Evolutionary conservation across 2,888 invertebrate genomes (phyloP).

Genomic region (Heliconius ismenius): DNA sequence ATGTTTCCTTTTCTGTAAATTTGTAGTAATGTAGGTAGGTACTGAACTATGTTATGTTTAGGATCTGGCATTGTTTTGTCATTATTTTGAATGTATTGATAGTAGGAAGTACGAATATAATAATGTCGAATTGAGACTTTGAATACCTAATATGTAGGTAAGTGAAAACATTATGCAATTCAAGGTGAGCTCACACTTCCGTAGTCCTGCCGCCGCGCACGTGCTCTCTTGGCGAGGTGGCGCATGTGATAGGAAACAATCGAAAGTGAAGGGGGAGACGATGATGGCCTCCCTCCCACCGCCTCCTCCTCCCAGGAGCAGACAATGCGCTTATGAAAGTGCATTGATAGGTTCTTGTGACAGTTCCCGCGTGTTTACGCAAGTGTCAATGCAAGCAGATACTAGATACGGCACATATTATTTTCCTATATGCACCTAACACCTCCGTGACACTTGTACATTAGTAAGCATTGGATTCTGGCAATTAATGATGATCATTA

Average conservation of each 20-base stretch:
- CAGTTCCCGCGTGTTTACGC: conserved; percentile 42
- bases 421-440: background rate
- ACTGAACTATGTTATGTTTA: background rate
- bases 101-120: conserved; percentile 15
- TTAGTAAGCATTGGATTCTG: no score
- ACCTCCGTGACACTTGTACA: background rate
- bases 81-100: background rate
- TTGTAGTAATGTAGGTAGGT: background rate
- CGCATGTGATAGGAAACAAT: conserved; percentile 32
- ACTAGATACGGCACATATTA: conserved; percentile 4
- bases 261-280: conserved; percentile 28
- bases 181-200: conserved; percentile 32
- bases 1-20: background rate
- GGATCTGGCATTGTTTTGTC: background rate
- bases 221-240: conserved; percentile 5
- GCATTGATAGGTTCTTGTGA: conserved; percentile 42
- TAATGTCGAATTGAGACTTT: background rate
- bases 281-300: background rate
- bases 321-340: conserved; percentile 43
- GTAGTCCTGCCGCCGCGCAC: background rate
- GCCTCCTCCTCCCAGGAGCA: conserved; percentile 9
- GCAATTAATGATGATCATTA: no score
- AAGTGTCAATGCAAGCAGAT: conserved; percentile 26
- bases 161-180: conserved; percentile 20
- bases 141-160: conserved; percentile 7